A percentile compares a stretch with the other conserved stretches of the same genome.
These are phyloP conservation scores for Steatocranus sp. DNA, from an alignment of 2,797 vertebrate species.

Conservation along the genomic window DNA sequence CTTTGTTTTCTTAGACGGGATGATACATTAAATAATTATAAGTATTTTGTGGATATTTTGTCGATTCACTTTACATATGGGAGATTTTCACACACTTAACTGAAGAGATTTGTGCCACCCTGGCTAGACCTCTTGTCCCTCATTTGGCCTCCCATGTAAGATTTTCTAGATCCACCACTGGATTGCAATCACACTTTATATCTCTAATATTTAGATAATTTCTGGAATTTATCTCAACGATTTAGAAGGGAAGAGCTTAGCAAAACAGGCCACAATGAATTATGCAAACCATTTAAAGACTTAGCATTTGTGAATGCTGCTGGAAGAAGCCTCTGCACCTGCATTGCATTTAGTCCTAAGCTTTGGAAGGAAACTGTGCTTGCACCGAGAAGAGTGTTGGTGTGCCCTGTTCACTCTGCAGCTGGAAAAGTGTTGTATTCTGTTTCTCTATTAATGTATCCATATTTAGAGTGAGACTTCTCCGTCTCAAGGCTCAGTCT, in stretches of 20 bases:
- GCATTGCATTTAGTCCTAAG: not conserved
- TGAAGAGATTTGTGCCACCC: not conserved
- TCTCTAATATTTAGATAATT: not conserved
- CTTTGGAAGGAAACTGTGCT: not conserved
- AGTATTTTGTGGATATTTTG: not conserved
- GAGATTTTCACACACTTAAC: not conserved
- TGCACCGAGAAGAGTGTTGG: not conserved
- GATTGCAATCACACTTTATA: not conserved
- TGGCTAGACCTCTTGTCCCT: not conserved
- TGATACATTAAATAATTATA: not conserved
- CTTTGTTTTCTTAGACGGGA: not conserved
- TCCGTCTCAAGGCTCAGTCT: not conserved
- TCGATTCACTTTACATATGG: not conserved
- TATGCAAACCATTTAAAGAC: not conserved
- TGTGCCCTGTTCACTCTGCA: not conserved
- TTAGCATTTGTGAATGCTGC: not conserved
- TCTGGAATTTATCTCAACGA: not conserved
- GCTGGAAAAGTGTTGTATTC: not conserved
- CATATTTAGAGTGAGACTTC: not conserved
- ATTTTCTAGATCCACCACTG: not conserved
- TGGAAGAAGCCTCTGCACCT: not conserved
- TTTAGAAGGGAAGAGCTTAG: not conserved
- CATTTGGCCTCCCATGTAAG: accelerated
- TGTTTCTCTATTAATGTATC: not conserved
- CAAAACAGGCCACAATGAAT: not conserved